phyloP scores from a whole-genome alignment of 2,888 invertebrate species.

The Eilema caniola region DNA sequence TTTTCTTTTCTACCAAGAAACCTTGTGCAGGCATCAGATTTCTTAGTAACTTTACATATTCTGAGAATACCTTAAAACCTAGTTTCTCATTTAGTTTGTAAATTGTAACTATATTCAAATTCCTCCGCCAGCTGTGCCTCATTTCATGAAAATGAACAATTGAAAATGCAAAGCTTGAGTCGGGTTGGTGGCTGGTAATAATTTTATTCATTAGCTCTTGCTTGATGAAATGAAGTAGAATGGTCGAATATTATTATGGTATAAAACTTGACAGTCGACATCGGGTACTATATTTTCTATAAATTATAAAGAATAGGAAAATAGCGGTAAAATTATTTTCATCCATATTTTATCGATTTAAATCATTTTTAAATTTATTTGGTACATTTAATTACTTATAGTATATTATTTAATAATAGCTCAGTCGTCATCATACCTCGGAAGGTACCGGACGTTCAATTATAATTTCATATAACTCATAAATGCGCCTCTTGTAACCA shows the following conservation, averaged over 20 bases:
- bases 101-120: slow-evolving; percentile 10
- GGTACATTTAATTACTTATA: too few species aligned
- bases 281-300: too few species aligned
- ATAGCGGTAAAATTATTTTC: too few species aligned
- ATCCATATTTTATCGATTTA: too few species aligned
- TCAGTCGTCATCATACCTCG: too few species aligned
- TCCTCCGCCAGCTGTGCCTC: slow-evolving; percentile 9
- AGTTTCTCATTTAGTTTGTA: not conserved
- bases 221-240: not conserved
- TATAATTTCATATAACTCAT: too few species aligned
- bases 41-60: too few species aligned
- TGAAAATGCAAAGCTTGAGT: slow-evolving; percentile 12
- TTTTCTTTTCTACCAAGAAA: not conserved
- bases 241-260: slow-evolving; percentile 1
- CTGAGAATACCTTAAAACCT: not conserved
- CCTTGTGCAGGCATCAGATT: too few species aligned
- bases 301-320: not conserved
- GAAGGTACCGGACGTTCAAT: too few species aligned
- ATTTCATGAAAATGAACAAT: slow-evolving; percentile 13
- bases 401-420: too few species aligned
- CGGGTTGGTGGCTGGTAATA: not conserved
- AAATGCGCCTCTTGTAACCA: too few species aligned
- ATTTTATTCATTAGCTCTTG: slow-evolving; percentile 15
- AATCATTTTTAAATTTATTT: too few species aligned
- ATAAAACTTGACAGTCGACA: not conserved